Base-by-base conservation (phyloP, 2,797 vertebrate species). In the Adelosebastes latens region DNA sequence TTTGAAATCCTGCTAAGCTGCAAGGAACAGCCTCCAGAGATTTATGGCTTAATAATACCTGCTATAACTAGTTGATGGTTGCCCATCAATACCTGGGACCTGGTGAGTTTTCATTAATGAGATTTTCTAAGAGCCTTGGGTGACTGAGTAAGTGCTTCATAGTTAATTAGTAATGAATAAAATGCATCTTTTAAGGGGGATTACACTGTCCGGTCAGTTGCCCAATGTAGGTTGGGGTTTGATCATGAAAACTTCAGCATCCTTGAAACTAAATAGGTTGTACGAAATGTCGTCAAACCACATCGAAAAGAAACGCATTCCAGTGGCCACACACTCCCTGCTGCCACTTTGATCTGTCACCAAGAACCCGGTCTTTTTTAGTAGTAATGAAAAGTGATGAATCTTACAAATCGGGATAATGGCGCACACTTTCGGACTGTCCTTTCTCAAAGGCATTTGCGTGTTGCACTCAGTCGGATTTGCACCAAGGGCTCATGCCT, bases 1-100 rank as follows among this genome's bases (percentile, higher is more conserved):
- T 82, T 72, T 84, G 27, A 63, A 82, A 67, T 72, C 39, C 61
- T 52, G 22, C 39, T 32, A 69, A 60, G 60, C 34, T 29, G 2
- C 31, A 53, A 52, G 29, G 31, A 79, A 27, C 65, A 42, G 34
- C 53, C 58, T 66, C 25, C 22, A 36, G 60, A 59, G 59, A 55
- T 53, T 53, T 55, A 42, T 64, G n/a, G 24, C 14, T 55, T 66
- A 74, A 72, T 81, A 74, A 83, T 42, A 22, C n/a, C 25, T 27
- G 16, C 72, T 60, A 14, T 31, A 75, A 66, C 42, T 32, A 66
- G 14, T 13, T 70, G 52, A 67, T 68, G 25, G n/a, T 66, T 65
- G 32, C 82, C 75, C 18, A 24, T 64, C 72, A 56, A 49, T 77
- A 59, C 5, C 29, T 11, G 42, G 3, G 11, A 25, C 31, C 42